Conservation (phyloP, 2,113 vertebrate species). For the Arenaria interpres region DNA sequence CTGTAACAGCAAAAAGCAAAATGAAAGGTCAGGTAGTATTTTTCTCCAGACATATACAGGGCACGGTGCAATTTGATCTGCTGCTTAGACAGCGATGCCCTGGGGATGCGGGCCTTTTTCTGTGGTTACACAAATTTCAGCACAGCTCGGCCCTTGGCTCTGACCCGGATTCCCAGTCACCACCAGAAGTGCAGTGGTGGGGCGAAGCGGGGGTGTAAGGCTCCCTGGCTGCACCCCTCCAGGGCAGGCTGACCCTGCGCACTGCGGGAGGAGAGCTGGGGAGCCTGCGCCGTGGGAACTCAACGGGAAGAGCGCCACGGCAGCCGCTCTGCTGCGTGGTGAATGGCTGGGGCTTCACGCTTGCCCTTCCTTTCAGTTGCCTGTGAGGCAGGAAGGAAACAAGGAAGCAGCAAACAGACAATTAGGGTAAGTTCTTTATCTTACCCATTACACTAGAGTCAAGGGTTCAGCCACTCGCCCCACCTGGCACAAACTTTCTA, state of each 20-base stretch:
- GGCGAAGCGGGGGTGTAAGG: fast-evolving
- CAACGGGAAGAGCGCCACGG: fast-evolving
- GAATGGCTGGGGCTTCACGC: fast-evolving
- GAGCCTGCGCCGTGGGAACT: fast-evolving
- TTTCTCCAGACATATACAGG: not conserved
- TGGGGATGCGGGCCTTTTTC: fast-evolving
- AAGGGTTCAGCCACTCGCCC: not conserved
- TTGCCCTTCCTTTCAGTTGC: not conserved
- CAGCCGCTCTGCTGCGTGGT: fast-evolving
- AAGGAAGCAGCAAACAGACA: not conserved
- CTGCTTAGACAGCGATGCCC: fast-evolving
- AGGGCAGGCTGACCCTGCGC: fast-evolving
- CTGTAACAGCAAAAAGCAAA: not conserved
- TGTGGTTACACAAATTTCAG: not conserved
- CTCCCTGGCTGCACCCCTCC: fast-evolving
- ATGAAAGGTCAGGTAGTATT: not conserved
- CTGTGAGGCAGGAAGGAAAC: fast-evolving
- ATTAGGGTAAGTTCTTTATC: not conserved
- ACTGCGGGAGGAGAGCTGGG: fast-evolving
- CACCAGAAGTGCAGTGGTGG: fast-evolving
- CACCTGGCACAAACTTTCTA: not conserved
- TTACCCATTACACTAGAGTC: not conserved
- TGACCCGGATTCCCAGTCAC: not conserved
- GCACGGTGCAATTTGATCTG: fast-evolving
- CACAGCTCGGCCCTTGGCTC: not conserved